Evolutionary conservation across 2,113 vertebrate genomes (phyloP), one percentile per base, ranked within the genome.

Genomic region (Proteles cristata): DNA sequence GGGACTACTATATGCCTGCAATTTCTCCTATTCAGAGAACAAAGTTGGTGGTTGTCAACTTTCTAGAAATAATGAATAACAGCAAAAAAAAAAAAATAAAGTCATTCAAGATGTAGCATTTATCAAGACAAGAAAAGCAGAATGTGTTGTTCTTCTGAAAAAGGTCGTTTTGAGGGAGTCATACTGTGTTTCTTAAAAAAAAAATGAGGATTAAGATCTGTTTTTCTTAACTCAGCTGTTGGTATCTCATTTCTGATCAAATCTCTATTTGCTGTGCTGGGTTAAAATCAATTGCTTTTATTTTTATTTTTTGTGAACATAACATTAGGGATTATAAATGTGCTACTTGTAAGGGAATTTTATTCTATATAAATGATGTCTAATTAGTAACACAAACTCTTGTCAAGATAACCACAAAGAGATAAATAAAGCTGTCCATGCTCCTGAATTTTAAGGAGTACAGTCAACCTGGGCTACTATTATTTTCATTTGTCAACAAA

Each of bases 371-470:
- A 93, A 97, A 93, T 68, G 80, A 48, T 77, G 74, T 0, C 74
- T 97, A 97, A 96, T 98, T 97, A 97, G 96, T 88, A 76, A n/a
- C 50, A 91, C 48, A 97, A 81, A 61, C 91, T 95, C 68, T 88
- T 92, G 84, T 85, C 77, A 95, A 86, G 92, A 58, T 76, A 94
- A 96, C 96, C 91, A 97, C 53, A 33, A 74, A 80, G 63, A 63
- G 61, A 23, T 80, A 93, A 96, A 96, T 92, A 89, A 98, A 98
- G 45, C 25, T 96, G 85, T 66, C 97, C 14, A 23, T 17, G 33
- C 86, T 79, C 50, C 71, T 91, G 58, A 87, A 53, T 43, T 71
- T 71, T 77, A 65, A 95, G 92, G 97, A 93, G 93, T 61, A 96
- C 1, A 95, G 88, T 94, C 74, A 94, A 88, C 83, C n/a, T 61